A percentile compares a stretch with the other conserved stretches of the same genome.
Conservation (phyloP, 1,140 invertebrate species). For the Drosophila busckii region DNA sequence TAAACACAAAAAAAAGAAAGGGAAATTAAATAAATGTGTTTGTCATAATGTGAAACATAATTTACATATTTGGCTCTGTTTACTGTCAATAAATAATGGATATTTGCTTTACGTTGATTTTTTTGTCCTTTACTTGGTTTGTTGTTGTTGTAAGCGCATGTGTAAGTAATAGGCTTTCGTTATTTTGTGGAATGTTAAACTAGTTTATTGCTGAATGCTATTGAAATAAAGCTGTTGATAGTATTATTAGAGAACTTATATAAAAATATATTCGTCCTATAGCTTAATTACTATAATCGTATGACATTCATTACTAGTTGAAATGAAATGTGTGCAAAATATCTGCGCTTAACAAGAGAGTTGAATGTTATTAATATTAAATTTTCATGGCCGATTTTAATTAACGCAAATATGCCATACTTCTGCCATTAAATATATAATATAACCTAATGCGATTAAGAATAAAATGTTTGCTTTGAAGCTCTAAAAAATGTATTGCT, state of each 20-base stretch:
- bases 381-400: no score
- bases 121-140: slow-evolving; percentile 4
- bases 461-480: no score
- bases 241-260: slow-evolving; percentile 1
- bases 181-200: slow-evolving; percentile 51
- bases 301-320: slow-evolving; percentile 57
- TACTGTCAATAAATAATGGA: background rate
- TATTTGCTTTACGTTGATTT: slow-evolving; percentile 26
- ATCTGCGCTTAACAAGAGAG: no score
- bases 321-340: no score
- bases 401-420: no score
- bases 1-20: slow-evolving; percentile 15
- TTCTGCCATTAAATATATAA: no score
- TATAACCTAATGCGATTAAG: no score
- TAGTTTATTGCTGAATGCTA: slow-evolving; percentile 45
- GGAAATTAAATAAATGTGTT: slow-evolving; percentile 19
- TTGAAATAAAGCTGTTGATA: slow-evolving; percentile 33
- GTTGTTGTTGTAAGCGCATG: slow-evolving; percentile 1
- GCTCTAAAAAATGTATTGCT: no score
- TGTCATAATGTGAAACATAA: slow-evolving; percentile 27
- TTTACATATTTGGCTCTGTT: slow-evolving; percentile 48
- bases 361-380: no score
- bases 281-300: slow-evolving; percentile 24
- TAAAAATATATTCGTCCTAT: slow-evolving; percentile 20
- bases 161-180: slow-evolving; percentile 10